These are phyloP conservation scores for Drosophila parabipectinata DNA, from an alignment of 1,140 invertebrate genomes.

Conservation along the genomic window DNA sequence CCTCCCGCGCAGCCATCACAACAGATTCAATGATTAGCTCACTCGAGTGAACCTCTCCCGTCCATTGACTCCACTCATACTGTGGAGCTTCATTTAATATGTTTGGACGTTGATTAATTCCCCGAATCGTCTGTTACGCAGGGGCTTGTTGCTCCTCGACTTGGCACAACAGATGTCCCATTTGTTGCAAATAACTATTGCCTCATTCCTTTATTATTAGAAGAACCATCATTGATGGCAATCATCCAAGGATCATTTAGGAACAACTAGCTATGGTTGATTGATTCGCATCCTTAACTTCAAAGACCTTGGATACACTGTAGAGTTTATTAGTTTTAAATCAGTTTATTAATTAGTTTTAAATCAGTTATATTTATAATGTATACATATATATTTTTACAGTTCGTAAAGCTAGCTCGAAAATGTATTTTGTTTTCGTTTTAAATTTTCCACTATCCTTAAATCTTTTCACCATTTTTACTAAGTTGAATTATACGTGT, in stretches of 20 bases:
- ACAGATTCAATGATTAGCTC: slow-evolving; percentile 39
- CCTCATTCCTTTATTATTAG: background rate
- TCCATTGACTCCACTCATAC: slow-evolving; percentile 15
- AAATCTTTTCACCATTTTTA: slow-evolving; percentile 38
- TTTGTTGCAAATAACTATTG: background rate
- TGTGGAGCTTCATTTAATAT: slow-evolving; percentile 49
- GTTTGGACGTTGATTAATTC: slow-evolving; percentile 70
- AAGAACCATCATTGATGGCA: background rate
- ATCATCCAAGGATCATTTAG: no score
- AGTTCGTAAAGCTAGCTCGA: slow-evolving; percentile 78
- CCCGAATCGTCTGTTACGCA: slow-evolving; percentile 28
- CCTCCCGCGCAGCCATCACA: background rate
- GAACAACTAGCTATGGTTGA: no score
- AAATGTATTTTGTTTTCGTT: slow-evolving; percentile 35
- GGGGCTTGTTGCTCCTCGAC: slow-evolving; percentile 11
- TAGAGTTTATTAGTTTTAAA: slow-evolving; percentile 68
- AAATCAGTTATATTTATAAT: slow-evolving; percentile 75
- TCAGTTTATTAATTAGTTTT: slow-evolving; percentile 73
- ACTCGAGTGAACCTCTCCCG: slow-evolving; percentile 23
- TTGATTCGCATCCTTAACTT: background rate
- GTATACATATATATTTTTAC: slow-evolving; percentile 78
- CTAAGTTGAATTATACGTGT: slow-evolving; percentile 21
- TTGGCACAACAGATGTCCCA: slow-evolving; percentile 35
- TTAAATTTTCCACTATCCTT: slow-evolving; percentile 29
- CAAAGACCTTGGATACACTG: background rate